These are phyloP conservation scores for Drosophila colorata DNA, from an alignment of 2,888 invertebrate species.

Conservation along the genomic window DNA sequence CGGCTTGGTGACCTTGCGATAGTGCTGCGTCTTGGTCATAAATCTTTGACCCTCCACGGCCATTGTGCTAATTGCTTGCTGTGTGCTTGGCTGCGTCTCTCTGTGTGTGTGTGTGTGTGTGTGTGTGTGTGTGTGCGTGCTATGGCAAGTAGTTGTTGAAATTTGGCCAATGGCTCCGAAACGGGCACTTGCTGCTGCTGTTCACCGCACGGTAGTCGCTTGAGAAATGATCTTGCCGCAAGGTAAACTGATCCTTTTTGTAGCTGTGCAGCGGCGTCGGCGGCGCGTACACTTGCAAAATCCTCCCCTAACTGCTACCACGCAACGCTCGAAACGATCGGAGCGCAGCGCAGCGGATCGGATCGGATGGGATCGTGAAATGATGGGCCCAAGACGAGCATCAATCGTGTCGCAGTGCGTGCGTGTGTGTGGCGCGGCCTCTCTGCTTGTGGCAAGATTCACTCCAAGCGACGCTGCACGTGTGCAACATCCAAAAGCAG, in stretches of 20 bases:
- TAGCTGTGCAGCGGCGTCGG: conserved; percentile 60
- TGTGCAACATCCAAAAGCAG: conserved; percentile 34
- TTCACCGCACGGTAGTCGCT: conserved; percentile 83
- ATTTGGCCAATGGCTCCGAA: conserved; percentile 16
- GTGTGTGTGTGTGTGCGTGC: conserved; percentile 6
- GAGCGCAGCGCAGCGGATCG: conserved; percentile 28
- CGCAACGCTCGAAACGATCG: conserved; percentile 59
- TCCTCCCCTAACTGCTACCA: conserved; percentile 80
- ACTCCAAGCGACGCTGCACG: conserved; percentile 46
- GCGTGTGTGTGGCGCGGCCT: conserved; percentile 39
- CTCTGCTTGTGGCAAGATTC: conserved; percentile 58
- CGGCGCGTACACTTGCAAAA: conserved; percentile 71
- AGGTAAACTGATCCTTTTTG: conserved; percentile 84
- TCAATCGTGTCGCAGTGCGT: conserved; percentile 65
- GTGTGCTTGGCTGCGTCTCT: conserved; percentile 5
- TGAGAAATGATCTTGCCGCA: conserved; percentile 83
- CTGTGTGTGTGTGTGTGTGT: too few relatives aligned
- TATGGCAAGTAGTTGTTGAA: conserved; percentile 18
- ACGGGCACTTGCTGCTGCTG: conserved; percentile 67
- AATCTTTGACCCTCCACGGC: conserved; percentile 84
- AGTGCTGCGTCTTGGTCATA: conserved; percentile 95
- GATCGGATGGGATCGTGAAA: conserved; percentile 44
- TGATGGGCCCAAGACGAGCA: conserved; percentile 60
- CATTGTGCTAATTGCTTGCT: conserved; percentile 60
- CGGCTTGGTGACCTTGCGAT: conserved; percentile 97